A percentile compares a stretch with the other conserved stretches of the same genome.
Conservation (phyloP, 2,113 vertebrate genomes). For the Leptodactylus fuscus region DNA sequence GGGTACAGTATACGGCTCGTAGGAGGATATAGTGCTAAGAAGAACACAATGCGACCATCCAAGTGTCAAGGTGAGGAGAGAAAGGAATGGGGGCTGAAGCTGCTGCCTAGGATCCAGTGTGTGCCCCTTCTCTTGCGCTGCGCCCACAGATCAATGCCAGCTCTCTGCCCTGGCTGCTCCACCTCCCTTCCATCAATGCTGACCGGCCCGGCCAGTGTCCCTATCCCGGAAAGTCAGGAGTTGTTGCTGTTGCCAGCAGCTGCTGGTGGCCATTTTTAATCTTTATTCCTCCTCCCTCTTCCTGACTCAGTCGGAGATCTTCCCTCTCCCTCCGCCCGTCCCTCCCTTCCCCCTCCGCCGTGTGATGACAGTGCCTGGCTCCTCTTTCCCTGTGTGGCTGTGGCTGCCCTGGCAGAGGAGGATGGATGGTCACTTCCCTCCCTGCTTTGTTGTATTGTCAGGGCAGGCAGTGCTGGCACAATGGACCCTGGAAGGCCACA, state of each 20-base stretch:
- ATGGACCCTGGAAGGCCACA: neutral
- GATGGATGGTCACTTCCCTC: constrained; percentile 28
- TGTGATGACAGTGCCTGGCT: constrained; percentile 34
- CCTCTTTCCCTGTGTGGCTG: neutral
- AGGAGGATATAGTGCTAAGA: neutral
- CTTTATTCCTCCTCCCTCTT: constrained; percentile 65
- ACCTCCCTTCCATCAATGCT: constrained; percentile 67
- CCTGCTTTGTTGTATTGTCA: neutral
- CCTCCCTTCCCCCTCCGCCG: neutral
- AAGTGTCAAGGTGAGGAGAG: constrained; percentile 45
- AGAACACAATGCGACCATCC: constrained; percentile 14
- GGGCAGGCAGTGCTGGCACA: neutral
- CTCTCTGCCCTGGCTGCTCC: neutral
- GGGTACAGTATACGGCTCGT: neutral
- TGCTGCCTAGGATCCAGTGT: neutral
- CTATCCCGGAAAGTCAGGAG: constrained; percentile 62
- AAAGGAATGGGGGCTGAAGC: constrained; percentile 11
- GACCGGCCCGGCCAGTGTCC: constrained; percentile 63
- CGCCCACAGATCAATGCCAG: constrained; percentile 22
- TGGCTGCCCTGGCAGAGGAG: neutral
- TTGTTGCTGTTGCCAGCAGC: constrained; percentile 63
- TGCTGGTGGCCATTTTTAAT: constrained; percentile 75
- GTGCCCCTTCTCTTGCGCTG: neutral
- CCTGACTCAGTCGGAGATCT: constrained; percentile 58
- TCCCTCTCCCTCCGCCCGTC: constrained; percentile 29